Conservation (phyloP, 2,888 invertebrate genomes). For the Synanthedon myopaeformis region DNA sequence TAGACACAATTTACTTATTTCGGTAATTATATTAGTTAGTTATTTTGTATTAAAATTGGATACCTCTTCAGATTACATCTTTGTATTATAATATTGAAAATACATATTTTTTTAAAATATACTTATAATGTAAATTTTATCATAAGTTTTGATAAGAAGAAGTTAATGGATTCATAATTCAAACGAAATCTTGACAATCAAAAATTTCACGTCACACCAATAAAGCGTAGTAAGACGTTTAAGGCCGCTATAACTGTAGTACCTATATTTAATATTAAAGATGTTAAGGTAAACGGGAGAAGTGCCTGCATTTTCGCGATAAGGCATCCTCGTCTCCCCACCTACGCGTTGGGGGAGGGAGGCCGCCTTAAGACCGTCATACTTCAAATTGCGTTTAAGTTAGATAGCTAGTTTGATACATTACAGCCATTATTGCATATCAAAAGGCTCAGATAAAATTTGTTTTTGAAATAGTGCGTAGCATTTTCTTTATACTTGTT, state of each 20-base stretch:
- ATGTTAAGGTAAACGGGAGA: constrained; percentile 66
- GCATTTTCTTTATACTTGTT: constrained; percentile 17
- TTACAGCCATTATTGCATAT: constrained; percentile 65
- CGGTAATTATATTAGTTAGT: no score
- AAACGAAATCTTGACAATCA: constrained; percentile 6
- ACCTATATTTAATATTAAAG: constrained; percentile 64
- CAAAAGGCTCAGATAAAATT: constrained; percentile 54
- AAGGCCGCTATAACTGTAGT: constrained; percentile 56
- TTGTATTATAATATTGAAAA: no score
- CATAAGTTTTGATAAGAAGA: no score
- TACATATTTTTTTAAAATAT: no score
- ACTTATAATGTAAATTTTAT: no score
- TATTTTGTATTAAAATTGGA: no score
- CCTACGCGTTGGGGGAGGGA: constrained; percentile 40
- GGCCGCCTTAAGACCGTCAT: constrained; percentile 58
- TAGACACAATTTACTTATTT: no score
- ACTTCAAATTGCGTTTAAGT: constrained; percentile 69
- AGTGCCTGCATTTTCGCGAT: constrained; percentile 68
- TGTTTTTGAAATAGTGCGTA: constrained; percentile 30
- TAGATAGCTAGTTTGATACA: constrained; percentile 68
- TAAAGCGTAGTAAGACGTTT: constrained; percentile 43
- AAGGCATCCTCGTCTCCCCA: constrained; percentile 40
- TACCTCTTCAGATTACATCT: no score
- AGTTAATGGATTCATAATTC: no score
- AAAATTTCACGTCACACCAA: constrained; percentile 16